Base-by-base conservation (phyloP, 53 echinoderm and acorn worm species). In the Apostichopus leukothele region DNA sequence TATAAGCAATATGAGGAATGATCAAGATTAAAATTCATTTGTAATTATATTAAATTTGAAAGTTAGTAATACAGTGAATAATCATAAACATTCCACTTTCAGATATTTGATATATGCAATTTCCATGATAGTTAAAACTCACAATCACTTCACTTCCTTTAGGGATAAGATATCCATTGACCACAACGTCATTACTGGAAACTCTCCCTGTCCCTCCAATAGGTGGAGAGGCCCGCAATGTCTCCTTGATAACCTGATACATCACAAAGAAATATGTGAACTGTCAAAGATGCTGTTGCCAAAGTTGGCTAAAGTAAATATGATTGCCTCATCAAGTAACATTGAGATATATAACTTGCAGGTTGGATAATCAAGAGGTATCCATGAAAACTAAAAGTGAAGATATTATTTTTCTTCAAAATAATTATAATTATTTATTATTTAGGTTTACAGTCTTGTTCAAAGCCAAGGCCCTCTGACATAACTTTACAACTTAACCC, bases 201-300 rank as follows among this genome's bases (percentile, higher is more conserved):
- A 75, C 18, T 7, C 93, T 74, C 5, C 55, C 73, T 0, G 88
- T 87, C 5, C 90, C 90, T 50, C 85, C 88, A 0, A 90, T 90
- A 18, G 93, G 90, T 67, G 93, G 90, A 74, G 80, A 75, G 68
- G 90, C 14, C 21, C 93, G 78, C 50, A 93, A 81, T 10, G 88
- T 60, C 73, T 93, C 93, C 53, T 93, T 93, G 67, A 93, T 51
- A 61, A 83, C 88, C 92, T 92, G 81, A 39, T 39, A 39, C 39
- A 39, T 39, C 39, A 39, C 39, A 39, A 39, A 39, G 39, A 22
- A 79, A 18, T 2, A 20, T 25, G 18, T 67, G 68, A 67, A 13
- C 68, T 14, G 13, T 13, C 68, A 14, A 67, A 67, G 68, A 14
- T 18, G 13, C 13, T 18, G 13, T 3, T 67, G 68, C 68, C 18